Conservation (phyloP, 2,797 vertebrate genomes). For the Poliocrania exsul region DNA sequence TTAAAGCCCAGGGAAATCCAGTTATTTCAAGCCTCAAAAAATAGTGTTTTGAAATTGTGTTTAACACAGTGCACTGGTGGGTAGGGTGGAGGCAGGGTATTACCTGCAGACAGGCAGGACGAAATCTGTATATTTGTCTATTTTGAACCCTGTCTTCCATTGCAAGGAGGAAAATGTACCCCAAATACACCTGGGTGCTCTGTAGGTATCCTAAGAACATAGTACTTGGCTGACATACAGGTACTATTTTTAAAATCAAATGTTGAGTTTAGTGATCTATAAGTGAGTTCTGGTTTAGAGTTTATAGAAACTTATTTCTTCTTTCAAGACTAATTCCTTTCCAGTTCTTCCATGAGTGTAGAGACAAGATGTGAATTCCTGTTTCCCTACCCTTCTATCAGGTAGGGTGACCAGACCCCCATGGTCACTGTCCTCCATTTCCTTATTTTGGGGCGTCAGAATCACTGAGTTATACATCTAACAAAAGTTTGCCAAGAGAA, state of each 20-base stretch:
- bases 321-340: not conserved
- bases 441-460: not conserved
- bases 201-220: not conserved
- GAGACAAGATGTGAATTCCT: not conserved
- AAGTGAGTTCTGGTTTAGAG: not conserved
- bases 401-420: rapidly evolving
- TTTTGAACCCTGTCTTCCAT: not conserved
- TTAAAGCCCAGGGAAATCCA: slow-evolving; percentile 63
- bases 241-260: not conserved
- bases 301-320: not conserved
- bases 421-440: not conserved
- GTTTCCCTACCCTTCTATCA: not conserved
- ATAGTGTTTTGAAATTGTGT: slow-evolving; percentile 35
- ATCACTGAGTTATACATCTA: not conserved
- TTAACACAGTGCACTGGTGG: not conserved
- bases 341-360: not conserved
- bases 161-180: not conserved
- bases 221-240: not conserved
- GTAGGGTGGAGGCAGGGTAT: not conserved
- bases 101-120: not conserved
- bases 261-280: not conserved
- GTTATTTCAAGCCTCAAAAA: slow-evolving; percentile 58
- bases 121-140: not conserved
- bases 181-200: not conserved
- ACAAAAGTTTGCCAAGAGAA: not conserved